Base-by-base conservation (phyloP, 2,797 vertebrate species). In the Rachycentron canadum region DNA sequence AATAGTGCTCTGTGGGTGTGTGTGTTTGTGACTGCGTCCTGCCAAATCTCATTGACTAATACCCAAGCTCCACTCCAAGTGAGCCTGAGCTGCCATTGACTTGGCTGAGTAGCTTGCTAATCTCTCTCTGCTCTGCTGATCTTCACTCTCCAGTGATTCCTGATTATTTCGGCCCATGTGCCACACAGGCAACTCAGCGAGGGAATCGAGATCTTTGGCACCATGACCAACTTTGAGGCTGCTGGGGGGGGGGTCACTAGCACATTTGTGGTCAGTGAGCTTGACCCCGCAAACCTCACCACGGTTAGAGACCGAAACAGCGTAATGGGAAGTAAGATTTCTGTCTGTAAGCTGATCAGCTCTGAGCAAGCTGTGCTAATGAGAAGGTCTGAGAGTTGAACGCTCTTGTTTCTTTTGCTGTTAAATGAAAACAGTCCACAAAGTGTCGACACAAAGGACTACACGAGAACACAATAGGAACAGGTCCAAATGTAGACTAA, bases 41-140 rank as follows among this genome's bases (percentile, higher is more conserved):
- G 81, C 71, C 82, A 90, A 82, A 86, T 90, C 88, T 84, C 87
- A 79, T 81, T 84, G 70, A 91, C 85, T 91, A 91, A 94, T 90
- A 87, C 89, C 70, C 85, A 40, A 17, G 82, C 76, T 86, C 82
- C 83, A 71, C 72, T 68, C 65, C 36, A 28, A 90, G 66, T 53
- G 76, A 90, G 67, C 70, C 72, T 36, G 6, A 66, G 85, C 80
- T 57, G 68, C 77, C 63, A 59, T 80, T 85, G 75, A 90, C 73
- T 38, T 79, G 79, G 79, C 78, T 80, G 87, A 89, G 84, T 88
- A 80, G 67, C 61, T 74, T 60, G 73, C 83, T 91, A 88, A 92
- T 89, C 86, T 89, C 66, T 72, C 81, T 77, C 67, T 64, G 84
- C 77, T 71, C n/a, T 11, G 25, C 76, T 90, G 85, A 88, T 90